Evolutionary conservation across 2,797 vertebrate species (phyloP).

Genomic region (Nyctibius grandis): DNA sequence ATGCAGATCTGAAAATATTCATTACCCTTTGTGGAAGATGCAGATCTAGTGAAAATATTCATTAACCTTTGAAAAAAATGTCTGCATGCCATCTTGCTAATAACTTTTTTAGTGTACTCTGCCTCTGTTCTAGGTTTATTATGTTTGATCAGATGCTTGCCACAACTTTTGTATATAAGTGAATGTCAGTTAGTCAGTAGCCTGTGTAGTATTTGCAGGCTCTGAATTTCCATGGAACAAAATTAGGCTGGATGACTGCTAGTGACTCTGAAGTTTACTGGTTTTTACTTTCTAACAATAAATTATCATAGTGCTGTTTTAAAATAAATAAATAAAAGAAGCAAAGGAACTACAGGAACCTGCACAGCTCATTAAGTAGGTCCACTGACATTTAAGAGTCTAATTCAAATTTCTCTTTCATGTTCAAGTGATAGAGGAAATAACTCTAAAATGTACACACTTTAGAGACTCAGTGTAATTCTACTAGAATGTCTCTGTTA

Average conservation of each 20-base stretch:
- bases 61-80: neutral
- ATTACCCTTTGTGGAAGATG: neutral
- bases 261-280: neutral
- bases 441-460: neutral
- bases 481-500: neutral
- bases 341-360: neutral
- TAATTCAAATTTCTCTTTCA: neutral
- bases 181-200: neutral
- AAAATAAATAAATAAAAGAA: neutral
- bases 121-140: neutral
- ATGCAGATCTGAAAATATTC: neutral
- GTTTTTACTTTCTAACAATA: neutral
- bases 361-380: neutral
- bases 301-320: neutral
- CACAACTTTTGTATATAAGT: neutral
- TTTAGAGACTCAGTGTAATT: neutral
- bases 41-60: neutral
- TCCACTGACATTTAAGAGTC: neutral
- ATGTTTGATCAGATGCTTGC: neutral
- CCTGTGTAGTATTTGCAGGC: neutral
- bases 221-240: neutral
- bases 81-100: neutral
- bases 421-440: slow-evolving; percentile 9
- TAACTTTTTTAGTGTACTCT: neutral
- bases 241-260: neutral